Evolutionary conservation across 1,140 invertebrate species (phyloP).

Genomic region (Pseudomyrmex dendroicus): DNA sequence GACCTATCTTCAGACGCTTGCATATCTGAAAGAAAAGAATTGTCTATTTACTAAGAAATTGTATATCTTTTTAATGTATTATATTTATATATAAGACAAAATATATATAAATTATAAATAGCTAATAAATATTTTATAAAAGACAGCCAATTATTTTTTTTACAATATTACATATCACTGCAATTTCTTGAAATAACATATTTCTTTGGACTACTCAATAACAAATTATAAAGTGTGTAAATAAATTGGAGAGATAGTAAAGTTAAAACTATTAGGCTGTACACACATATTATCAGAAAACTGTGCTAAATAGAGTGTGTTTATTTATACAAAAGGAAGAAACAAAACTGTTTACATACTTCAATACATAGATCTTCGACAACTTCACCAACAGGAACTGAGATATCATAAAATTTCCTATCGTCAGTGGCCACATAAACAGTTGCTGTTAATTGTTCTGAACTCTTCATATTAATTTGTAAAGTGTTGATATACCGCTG

Average conservation of each 20-base stretch:
- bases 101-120: background rate
- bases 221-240: too few species aligned
- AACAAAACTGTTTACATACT: background rate
- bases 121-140: conserved; percentile 1
- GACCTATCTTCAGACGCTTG: conserved; percentile 89
- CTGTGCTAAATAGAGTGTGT: too few species aligned
- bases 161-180: too few species aligned
- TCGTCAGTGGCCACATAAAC: too few species aligned
- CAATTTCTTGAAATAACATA: too few species aligned
- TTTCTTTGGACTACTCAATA: too few species aligned
- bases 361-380: conserved; percentile 17
- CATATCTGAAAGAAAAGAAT: conserved; percentile 85
- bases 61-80: background rate
- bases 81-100: background rate
- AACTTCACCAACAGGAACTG: conserved; percentile 2
- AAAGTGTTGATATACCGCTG: too few species aligned
- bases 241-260: too few species aligned
- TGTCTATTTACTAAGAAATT: conserved; percentile 7
- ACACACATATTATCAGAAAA: background rate
- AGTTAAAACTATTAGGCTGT: background rate
- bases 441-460: too few species aligned
- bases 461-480: too few species aligned
- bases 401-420: too few species aligned
- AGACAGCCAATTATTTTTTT: too few species aligned
- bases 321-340: background rate